Evolutionary conservation across 2,797 vertebrate genomes (phyloP), one percentile per base, ranked within the genome.

Genomic region (Helarctos malayanus): DNA sequence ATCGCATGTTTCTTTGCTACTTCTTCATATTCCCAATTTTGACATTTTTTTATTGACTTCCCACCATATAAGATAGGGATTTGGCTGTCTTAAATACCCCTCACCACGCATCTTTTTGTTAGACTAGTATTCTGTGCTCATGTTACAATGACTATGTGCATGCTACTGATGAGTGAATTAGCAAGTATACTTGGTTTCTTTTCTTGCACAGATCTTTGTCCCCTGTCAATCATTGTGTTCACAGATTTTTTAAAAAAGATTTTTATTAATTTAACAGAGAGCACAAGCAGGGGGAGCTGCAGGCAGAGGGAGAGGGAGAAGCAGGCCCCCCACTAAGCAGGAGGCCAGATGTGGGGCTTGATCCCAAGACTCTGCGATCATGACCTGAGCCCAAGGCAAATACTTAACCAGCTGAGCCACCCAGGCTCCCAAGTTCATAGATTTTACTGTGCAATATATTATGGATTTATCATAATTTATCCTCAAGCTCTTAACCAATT

Each of bases 391-490:
- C 32, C 7, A 65, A 65, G 63, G 63, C 29, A 65, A 32, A 65
- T 8, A 7, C 29, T n/a, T 65, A 65, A n/a, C 15, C 32, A 65
- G 7, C 29, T 65, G 32, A 65, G 32, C 7, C 7, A 15, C 63
- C 32, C 15, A 65, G 15, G 63, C 15, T 8, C 7, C 63, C 3
- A 6, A 32, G 14, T 63, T 94, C 61, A 80, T 92, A 81, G n/a
- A 59, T 95, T 32, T 69, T 86, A n/a, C 63, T 89, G 23, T 19
- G 83, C 61, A 76, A 18, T 94, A 84, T 87, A 29, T 16, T 86
- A 11, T 15, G 41, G 2, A 15, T 54, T 85, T 93, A 59, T 79
- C 14, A 54, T 89, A 71, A 83, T 87, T 91, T 76, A 88, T 59
- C 15, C 19, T 35, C 16, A 65, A 57, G 32, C 10, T 59, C 35